Conservation (phyloP, 2,888 invertebrate genomes). For the Nematopogon swammerdamellus region DNA sequence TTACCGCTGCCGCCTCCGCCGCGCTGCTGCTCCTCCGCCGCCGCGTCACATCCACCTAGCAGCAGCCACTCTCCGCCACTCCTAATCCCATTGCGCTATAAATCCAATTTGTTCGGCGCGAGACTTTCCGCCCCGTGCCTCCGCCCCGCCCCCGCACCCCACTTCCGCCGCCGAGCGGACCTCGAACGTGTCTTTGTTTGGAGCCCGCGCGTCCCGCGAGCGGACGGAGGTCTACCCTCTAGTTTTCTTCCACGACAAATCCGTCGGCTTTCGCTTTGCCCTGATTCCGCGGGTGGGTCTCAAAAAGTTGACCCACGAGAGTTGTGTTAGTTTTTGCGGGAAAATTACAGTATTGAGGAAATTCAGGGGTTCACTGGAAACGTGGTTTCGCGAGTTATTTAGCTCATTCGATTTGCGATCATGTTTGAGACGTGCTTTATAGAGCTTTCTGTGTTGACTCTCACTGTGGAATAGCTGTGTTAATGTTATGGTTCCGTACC, state of each 20-base stretch:
- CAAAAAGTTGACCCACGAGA: not conserved
- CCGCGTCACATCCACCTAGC: not conserved
- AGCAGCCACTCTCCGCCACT: not conserved
- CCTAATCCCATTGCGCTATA: not conserved
- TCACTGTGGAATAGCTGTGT: too few species aligned
- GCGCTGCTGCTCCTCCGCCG: not conserved
- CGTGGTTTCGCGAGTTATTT: too few species aligned
- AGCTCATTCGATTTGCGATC: too few species aligned
- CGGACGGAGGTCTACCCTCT: not conserved
- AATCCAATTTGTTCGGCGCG: not conserved
- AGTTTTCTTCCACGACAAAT: not conserved
- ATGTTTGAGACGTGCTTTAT: too few species aligned
- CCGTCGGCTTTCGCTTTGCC: not conserved
- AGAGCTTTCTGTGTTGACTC: too few species aligned
- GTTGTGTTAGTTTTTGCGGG: too few species aligned
- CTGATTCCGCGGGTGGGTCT: not conserved
- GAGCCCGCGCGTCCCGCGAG: not conserved
- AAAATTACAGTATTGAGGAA: too few species aligned
- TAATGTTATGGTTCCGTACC: too few species aligned
- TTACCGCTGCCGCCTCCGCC: too few species aligned
- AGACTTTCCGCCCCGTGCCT: not conserved
- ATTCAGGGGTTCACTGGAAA: too few species aligned
- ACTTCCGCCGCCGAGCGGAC: not conserved
- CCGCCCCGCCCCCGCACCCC: not conserved
- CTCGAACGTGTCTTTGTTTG: not conserved